Evolutionary conservation across 2,113 vertebrate genomes (phyloP), one percentile per base, ranked within the genome.

Genomic region (Siniperca knerii): DNA sequence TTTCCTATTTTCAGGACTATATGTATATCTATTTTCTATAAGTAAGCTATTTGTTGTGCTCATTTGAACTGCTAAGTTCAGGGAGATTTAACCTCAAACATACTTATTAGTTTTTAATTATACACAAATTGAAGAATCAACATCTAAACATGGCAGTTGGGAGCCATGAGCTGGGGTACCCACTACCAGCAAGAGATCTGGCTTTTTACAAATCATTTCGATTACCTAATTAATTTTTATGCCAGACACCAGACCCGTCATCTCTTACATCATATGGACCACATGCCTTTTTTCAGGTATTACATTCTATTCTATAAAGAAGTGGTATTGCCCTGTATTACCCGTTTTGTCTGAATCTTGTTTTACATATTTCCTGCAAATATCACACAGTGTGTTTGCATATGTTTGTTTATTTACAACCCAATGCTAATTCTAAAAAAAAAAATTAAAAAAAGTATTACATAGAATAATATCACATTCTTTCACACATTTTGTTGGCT

Each of bases 401-500:
- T 35, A 2, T 69, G 8, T 71, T 2, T 37, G 6, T 71, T 8
- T 21, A 37, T 55, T n/a, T 55, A 62, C 15, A 37, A 10, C 15
- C 29, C 61, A 62, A 35, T 35, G 16, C 16, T 35, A 37, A 37
- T 20, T 37, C 7, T 35, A 35, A 62, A 35, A 62, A 33, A 12
- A 2, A 1, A 48, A 15, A 46, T 13, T 52, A 6, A 57, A n/a
- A 16, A 25, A 57, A 4, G 6, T 20, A 35, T 50, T 33, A 4
- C 8, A 20, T 52, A 48, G 3, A n/a, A 48, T 15, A 4, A 6
- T 12, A 12, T 33, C 23, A 42, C 13, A 42, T 54, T 54, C 44
- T 80, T 72, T 54, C 10, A 64, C 55, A 70, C n/a, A 46, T 61
- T 61, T 46, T 61, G 33, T 37, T 20, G 7, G n/a, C 50, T 42